Evolutionary conservation across 2,888 invertebrate genomes (phyloP).

Genomic region (Acanthosepion esculentum): DNA sequence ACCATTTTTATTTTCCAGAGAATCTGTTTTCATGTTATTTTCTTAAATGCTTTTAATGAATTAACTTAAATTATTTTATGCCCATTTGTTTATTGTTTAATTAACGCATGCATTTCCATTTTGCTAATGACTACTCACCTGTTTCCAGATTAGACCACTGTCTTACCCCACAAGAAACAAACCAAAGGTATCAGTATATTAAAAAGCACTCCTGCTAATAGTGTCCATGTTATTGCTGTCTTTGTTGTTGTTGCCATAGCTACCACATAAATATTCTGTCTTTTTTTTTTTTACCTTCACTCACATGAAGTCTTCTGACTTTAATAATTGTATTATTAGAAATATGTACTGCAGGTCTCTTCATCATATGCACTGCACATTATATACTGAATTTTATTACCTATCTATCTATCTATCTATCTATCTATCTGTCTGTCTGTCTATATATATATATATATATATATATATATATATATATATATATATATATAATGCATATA

Average conservation of each 20-base stretch:
- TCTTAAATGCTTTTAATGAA: not conserved
- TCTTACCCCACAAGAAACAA: not conserved
- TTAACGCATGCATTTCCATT: not conserved
- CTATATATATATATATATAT: too few species aligned
- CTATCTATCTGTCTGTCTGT: too few species aligned
- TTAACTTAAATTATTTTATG: not conserved
- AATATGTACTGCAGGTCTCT: not conserved
- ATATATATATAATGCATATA: too few species aligned
- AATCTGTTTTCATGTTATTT: not conserved
- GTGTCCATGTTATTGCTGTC: not conserved
- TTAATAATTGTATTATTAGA: not conserved
- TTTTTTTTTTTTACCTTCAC: not conserved
- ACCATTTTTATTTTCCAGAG: not conserved
- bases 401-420: too few species aligned
- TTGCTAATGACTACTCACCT: not conserved
- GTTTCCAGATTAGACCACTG: not conserved
- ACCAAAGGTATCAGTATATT: not conserved
- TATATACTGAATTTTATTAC: too few species aligned
- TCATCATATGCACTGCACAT: too few species aligned
- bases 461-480: too few species aligned
- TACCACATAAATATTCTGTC: not conserved
- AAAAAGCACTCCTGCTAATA: not conserved
- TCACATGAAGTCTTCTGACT: not conserved
- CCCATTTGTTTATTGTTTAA: not conserved
- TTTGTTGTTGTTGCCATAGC: not conserved